Base-by-base conservation (phyloP, 2,797 vertebrate genomes). In the Chaetodon trifasciatus region DNA sequence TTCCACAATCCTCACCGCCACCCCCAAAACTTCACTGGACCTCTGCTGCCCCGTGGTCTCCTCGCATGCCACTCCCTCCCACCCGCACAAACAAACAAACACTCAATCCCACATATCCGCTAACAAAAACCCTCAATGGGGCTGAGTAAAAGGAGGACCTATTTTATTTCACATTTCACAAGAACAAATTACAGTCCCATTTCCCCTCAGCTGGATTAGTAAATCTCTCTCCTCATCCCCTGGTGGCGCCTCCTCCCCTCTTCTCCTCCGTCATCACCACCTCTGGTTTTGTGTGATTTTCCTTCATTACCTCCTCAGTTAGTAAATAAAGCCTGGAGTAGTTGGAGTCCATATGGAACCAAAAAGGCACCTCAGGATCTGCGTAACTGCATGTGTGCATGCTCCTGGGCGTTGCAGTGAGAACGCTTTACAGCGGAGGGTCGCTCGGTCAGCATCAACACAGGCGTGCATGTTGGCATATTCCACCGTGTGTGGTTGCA, bases 81-180 rank as follows among this genome's bases (percentile, higher is more conserved):
- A 35, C 73, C 64, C 79, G 5, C 39, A 71, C 89, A 86, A 85
- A 91, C 85, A 91, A 88, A 86, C 82, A 90, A 82, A 67, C 78
- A 57, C 74, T 79, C 53, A 69, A 70, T 83, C 81, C 81, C 85
- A 85, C 78, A 81, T 78, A 85, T 93, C 73, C 70, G 55, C 72
- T 77, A 42, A 83, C 76, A 70, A 73, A 81, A 81, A 68, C 21
- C 72, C 82, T 74, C 58, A 61, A 8, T 23, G 58, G 71, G 67
- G 50, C 44, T 1, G 2, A 74, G 68, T 28, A 39, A 50, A 79
- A 82, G 39, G 57, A 83, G 8, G 23, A 37, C 68, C 60, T 72
- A 79, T 81, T 84, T 86, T 70, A 79, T 82, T 83, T 76, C 19
- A 17, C 74, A 44, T 85, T 74, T 86, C 53, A 80, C 81, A 71